Percentiles rank a stretch among this genome's conserved stretches.
phyloP scores from a whole-genome alignment of 30 jellyfish, hydroid and myxozoan species.

The Aurelia coerulea region DNA sequence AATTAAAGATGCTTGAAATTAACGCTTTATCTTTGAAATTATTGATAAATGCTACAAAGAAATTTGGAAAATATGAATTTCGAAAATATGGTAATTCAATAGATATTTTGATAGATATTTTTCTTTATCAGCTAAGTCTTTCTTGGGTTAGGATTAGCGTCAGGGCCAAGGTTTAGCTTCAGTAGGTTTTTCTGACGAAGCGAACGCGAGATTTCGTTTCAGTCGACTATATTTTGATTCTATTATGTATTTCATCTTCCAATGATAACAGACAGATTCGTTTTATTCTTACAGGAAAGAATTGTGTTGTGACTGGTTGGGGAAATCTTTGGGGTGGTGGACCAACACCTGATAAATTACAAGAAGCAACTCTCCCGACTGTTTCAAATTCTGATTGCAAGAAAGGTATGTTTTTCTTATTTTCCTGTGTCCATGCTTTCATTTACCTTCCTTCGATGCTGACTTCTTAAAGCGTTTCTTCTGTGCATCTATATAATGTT shows the following conservation, averaged over 20 bases:
- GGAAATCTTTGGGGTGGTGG: slow-evolving; percentile 27
- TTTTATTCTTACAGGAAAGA: neutral
- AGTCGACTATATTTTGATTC: too few species aligned
- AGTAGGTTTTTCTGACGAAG: too few species aligned
- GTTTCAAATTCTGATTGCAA: slow-evolving; percentile 48
- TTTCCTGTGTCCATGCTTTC: neutral
- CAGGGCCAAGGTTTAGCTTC: too few species aligned
- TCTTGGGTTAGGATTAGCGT: too few species aligned
- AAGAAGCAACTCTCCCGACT: slow-evolving; percentile 53
- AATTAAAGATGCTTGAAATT: too few species aligned
- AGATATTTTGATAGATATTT: too few species aligned
- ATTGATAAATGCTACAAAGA: too few species aligned
- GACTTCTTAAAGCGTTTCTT: neutral
- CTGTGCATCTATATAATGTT: neutral
- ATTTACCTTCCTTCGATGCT: neutral
- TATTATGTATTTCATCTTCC: neutral
- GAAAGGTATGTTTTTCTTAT: neutral
- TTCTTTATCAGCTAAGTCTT: too few species aligned
- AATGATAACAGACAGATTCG: neutral
- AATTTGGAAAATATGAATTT: too few species aligned
- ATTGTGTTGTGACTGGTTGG: slow-evolving; percentile 24
- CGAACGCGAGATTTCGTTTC: too few species aligned
- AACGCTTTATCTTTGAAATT: too few species aligned
- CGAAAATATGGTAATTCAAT: too few species aligned
- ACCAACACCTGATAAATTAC: slow-evolving; percentile 38